Evolutionary conservation across 2,797 vertebrate genomes (phyloP).

Genomic region (Falco peregrinus): DNA sequence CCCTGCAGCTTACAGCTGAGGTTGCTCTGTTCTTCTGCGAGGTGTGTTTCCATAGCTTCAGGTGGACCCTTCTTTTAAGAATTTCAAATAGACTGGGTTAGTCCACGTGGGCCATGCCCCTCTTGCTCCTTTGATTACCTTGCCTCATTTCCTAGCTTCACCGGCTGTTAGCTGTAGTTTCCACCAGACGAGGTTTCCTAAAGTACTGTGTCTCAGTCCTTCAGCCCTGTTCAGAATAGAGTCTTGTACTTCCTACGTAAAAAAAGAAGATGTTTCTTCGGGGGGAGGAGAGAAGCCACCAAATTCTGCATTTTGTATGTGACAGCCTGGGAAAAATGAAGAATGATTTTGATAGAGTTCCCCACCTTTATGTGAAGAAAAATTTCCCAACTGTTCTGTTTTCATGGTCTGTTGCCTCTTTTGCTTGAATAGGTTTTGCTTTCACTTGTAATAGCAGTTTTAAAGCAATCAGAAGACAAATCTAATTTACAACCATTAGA

Average conservation of each 20-base stretch:
- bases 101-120: neutral
- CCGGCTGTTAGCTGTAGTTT: neutral
- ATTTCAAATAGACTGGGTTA: neutral
- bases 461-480: slow-evolving; percentile 66
- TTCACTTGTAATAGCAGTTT: slow-evolving; percentile 59
- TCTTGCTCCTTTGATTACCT: neutral
- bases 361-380: slow-evolving; percentile 32
- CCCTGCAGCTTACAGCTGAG: neutral
- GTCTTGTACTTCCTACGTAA: neutral
- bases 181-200: neutral
- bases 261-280: neutral
- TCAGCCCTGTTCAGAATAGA: neutral
- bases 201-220: neutral
- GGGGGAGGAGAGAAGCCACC: neutral
- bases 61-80: neutral
- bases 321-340: neutral
- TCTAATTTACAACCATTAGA: slow-evolving; percentile 56
- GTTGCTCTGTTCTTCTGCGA: neutral
- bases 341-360: slow-evolving; percentile 42
- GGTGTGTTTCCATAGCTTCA: fast-evolving
- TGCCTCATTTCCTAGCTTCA: fast-evolving
- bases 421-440: slow-evolving; percentile 62
- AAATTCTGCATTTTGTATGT: neutral
- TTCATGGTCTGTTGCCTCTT: slow-evolving; percentile 56
- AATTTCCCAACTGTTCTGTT: slow-evolving; percentile 39